Conservation (phyloP, 1,140 invertebrate genomes). For the Nephila pilipes region DNA sequence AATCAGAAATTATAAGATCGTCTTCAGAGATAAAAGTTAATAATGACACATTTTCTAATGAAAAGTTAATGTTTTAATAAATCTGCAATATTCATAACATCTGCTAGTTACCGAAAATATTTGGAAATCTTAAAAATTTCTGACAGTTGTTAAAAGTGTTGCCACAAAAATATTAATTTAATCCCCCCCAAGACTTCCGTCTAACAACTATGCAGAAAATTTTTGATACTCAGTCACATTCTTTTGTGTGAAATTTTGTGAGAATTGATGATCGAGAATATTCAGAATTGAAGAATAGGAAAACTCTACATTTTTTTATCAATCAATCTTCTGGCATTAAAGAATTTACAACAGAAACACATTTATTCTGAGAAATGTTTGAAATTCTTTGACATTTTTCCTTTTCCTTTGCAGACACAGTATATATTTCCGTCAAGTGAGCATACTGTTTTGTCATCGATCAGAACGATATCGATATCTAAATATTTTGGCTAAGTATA, state of each 20-base stretch:
- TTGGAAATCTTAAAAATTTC: too few relatives aligned
- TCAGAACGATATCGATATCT: not conserved
- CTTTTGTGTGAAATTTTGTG: conserved; percentile 14
- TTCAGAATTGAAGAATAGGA: conserved; percentile 22
- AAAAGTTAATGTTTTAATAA: too few relatives aligned
- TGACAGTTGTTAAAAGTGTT: too few relatives aligned
- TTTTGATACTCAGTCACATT: conserved; percentile 11
- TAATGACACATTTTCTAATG: too few relatives aligned
- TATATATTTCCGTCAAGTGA: conserved; percentile 16
- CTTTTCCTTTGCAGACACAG: not conserved
- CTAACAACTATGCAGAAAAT: not conserved
- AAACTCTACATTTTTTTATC: not conserved
- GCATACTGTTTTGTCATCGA: conserved; percentile 25
- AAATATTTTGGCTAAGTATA: not conserved
- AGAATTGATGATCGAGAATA: conserved; percentile 18
- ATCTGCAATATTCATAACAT: too few relatives aligned
- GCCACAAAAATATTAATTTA: not conserved
- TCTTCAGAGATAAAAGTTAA: too few relatives aligned
- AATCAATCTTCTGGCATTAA: conserved; percentile 26
- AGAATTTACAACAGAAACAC: conserved; percentile 39
- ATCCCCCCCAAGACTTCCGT: not conserved
- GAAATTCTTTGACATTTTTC: conserved; percentile 7
- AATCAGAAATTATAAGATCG: too few relatives aligned
- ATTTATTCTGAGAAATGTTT: conserved; percentile 28
- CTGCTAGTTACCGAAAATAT: too few relatives aligned